A percentile compares a stretch with the other conserved stretches of the same genome.
Evolutionary conservation across 2,888 invertebrate species (phyloP).

Genomic region (Andrena praecox): DNA sequence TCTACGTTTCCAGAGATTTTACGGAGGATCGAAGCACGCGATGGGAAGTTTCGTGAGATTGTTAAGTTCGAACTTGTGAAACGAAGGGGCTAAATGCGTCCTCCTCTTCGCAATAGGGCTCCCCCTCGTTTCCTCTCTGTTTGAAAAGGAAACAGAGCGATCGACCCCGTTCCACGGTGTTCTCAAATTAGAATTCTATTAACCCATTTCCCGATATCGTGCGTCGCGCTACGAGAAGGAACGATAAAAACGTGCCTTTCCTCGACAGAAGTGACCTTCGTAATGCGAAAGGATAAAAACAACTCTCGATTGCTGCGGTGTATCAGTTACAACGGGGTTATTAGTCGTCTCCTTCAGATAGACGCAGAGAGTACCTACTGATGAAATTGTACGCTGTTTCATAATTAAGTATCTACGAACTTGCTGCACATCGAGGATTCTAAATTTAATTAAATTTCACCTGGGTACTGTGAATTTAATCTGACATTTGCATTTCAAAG

Average conservation of each 20-base stretch:
- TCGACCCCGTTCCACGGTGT: conserved; percentile 31
- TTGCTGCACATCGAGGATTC: neutral
- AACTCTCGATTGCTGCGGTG: conserved; percentile 52
- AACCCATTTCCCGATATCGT: conserved; percentile 57
- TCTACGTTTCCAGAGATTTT: conserved; percentile 45
- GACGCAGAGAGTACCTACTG: neutral
- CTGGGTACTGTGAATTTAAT: neutral
- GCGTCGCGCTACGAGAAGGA: conserved; percentile 55
- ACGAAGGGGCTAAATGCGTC: conserved; percentile 63
- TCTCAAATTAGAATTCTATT: conserved; percentile 69
- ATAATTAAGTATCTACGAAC: conserved; percentile 3
- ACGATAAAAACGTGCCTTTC: conserved; percentile 53
- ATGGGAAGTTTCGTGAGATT: conserved; percentile 67
- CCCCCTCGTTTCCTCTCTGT: neutral
- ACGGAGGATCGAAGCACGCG: conserved; percentile 65
- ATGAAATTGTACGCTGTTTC: neutral
- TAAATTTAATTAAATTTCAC: neutral
- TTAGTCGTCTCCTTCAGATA: neutral
- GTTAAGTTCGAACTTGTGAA: conserved; percentile 60
- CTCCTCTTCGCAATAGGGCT: conserved; percentile 39
- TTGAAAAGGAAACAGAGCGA: conserved; percentile 33
- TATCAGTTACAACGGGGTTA: neutral
- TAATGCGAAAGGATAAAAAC: neutral
- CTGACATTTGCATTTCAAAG: neutral
- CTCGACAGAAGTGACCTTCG: conserved; percentile 12